These are phyloP conservation scores for Bathynomus jamesi DNA, from an alignment of 1,140 invertebrate genomes.

Conservation along the genomic window DNA sequence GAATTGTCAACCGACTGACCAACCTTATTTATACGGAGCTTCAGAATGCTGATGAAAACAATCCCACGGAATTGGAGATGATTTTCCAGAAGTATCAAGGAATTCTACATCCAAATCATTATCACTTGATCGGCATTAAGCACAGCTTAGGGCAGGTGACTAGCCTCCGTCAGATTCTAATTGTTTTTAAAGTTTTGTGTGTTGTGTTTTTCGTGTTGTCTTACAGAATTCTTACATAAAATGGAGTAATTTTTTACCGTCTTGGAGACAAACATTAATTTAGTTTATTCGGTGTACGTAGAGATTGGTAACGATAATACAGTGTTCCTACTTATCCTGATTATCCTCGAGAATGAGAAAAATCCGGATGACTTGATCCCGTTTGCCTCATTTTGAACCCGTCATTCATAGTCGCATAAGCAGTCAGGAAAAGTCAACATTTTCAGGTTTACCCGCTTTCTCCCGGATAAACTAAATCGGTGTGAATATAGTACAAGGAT, in stretches of 20 bases:
- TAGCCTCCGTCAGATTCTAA: neutral
- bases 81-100: constrained; percentile 32
- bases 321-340: too few relatives aligned
- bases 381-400: too few relatives aligned
- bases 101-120: constrained; percentile 30
- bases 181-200: neutral
- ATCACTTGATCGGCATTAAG: constrained; percentile 31
- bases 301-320: neutral
- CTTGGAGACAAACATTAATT: neutral
- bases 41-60: constrained; percentile 10
- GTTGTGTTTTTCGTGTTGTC: neutral
- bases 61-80: constrained; percentile 17
- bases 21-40: constrained; percentile 29
- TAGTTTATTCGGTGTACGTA: neutral
- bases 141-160: constrained; percentile 29
- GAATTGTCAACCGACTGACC: constrained; percentile 25
- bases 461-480: too few relatives aligned
- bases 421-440: too few relatives aligned
- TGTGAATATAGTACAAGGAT: too few relatives aligned
- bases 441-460: too few relatives aligned
- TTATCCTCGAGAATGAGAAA: too few relatives aligned
- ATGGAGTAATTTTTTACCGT: neutral
- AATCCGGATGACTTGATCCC: too few relatives aligned
- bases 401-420: too few relatives aligned
- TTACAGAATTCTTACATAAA: too few relatives aligned